Conservation (phyloP, 1,140 invertebrate species). For the Neodiprion lecontei region DNA sequence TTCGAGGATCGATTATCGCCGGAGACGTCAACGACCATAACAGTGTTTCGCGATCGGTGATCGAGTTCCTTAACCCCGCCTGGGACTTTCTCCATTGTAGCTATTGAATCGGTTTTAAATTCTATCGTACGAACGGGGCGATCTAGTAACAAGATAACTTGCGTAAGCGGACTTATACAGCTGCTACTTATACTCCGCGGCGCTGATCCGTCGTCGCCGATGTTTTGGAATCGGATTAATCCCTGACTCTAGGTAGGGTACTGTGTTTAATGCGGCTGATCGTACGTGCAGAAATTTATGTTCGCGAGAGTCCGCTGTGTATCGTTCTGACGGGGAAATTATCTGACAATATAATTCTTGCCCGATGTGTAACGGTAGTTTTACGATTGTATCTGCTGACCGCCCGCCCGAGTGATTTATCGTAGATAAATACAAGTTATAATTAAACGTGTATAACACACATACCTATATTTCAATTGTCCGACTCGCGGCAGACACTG, state of each 20-base stretch:
- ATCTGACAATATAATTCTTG: background rate
- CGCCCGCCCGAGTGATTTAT: too few species aligned
- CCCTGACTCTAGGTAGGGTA: too few species aligned
- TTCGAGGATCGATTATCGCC: background rate
- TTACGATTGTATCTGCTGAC: background rate
- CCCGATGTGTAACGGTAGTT: slow-evolving; percentile 1
- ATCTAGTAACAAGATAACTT: slow-evolving; percentile 6
- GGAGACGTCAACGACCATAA: background rate
- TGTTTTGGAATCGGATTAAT: background rate
- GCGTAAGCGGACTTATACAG: background rate
- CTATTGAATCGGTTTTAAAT: background rate
- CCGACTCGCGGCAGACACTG: too few species aligned
- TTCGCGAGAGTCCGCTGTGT: too few species aligned
- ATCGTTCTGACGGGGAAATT: background rate
- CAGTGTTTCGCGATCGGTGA: background rate
- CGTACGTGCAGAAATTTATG: too few species aligned
- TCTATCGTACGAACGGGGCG: background rate
- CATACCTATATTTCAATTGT: too few species aligned
- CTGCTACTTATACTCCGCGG: background rate
- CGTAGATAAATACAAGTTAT: too few species aligned
- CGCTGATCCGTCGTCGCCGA: background rate
- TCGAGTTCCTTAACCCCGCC: slow-evolving; percentile 1
- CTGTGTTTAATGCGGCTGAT: too few species aligned
- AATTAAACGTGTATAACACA: too few species aligned
- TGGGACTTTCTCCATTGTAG: background rate